Evolutionary conservation across 2,797 vertebrate genomes (phyloP), one percentile per base, ranked within the genome.

Genomic region (Liasis olivaceus): DNA sequence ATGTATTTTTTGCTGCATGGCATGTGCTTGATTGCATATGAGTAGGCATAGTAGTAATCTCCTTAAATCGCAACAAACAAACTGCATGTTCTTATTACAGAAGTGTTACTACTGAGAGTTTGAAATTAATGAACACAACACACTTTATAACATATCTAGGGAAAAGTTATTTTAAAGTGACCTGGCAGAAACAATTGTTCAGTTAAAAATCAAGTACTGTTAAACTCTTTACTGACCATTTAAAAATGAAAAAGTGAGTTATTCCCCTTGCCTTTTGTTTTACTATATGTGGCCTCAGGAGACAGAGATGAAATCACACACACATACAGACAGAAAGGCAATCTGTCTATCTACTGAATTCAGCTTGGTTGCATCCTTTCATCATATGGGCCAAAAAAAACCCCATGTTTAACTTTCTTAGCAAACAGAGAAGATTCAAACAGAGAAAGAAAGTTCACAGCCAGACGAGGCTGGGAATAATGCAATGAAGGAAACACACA

Each of bases 371-470:
- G 26, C 5, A 47, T 63, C 31, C 88, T 69, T 89, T 84, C 24
- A 89, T 62, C 17, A 31, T 13, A 81, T 28, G 42, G 66, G 85
- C 58, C 51, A 56, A 36, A 87, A 62, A 56, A n/a, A 64, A 28
- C 11, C 17, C 15, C 26, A n/a, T 87, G 62, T 28, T 36, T 88
- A 42, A 31, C 47, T 88, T 91, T 77, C 28, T 89, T 20, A 42
- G 47, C 51, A 85, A 20, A 66, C 60, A 85, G 47, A 47, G 24
- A 90, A 47, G 86, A 88, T 88, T 17, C 42, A 88, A 47, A 84
- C 88, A 54, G 42, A 15, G 31, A 31, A 91, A 91, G 66, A n/a
- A 36, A 66, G 89, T 93, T 93, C 89, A 66, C 92, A 58, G 69
- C 60, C 91, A 28, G 92, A 93, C 90, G 63, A n/a, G 28, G 14